A percentile compares a stretch with the other conserved stretches of the same genome.
Conservation (phyloP, 2,888 invertebrate species). For the Eristalis intricaria region DNA sequence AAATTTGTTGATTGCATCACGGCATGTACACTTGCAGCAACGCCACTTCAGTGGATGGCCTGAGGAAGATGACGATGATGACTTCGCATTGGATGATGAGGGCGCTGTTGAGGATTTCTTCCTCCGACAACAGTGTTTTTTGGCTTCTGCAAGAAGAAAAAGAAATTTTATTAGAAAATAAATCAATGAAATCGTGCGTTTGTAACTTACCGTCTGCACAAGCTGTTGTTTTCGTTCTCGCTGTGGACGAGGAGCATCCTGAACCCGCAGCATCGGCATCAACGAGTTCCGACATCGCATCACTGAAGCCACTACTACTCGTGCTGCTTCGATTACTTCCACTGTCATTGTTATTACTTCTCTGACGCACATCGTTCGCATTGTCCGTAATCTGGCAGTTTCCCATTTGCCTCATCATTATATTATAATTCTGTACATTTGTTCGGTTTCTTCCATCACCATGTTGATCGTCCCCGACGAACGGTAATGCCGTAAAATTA, state of each 20-base stretch:
- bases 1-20: constrained; percentile 74
- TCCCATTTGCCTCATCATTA: constrained; percentile 47
- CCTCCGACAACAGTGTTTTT: constrained; percentile 77
- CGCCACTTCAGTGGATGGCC: constrained; percentile 74
- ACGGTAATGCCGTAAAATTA: constrained; percentile 56
- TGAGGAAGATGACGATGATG: constrained; percentile 38
- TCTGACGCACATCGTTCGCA: constrained; percentile 6
- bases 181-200: neutral
- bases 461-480: constrained; percentile 39
- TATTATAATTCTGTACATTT: constrained; percentile 60
- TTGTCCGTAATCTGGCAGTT: constrained; percentile 49
- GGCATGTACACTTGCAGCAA: constrained; percentile 78
- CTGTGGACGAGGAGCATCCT: neutral
- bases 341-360: constrained; percentile 40
- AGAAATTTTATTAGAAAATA: neutral
- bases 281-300: constrained; percentile 16
- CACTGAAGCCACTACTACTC: constrained; percentile 57
- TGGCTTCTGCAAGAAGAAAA: constrained; percentile 66
- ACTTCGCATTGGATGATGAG: constrained; percentile 11
- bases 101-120: constrained; percentile 73
- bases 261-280: constrained; percentile 11
- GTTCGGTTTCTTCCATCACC: constrained; percentile 15
- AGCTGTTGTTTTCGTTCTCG: constrained; percentile 3
- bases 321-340: constrained; percentile 52
- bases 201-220: constrained; percentile 74